Percentiles rank a stretch among this genome's conserved stretches.
These are phyloP conservation scores for Drosophila rellima DNA, from an alignment of 2,888 invertebrate genomes.

Conservation along the genomic window DNA sequence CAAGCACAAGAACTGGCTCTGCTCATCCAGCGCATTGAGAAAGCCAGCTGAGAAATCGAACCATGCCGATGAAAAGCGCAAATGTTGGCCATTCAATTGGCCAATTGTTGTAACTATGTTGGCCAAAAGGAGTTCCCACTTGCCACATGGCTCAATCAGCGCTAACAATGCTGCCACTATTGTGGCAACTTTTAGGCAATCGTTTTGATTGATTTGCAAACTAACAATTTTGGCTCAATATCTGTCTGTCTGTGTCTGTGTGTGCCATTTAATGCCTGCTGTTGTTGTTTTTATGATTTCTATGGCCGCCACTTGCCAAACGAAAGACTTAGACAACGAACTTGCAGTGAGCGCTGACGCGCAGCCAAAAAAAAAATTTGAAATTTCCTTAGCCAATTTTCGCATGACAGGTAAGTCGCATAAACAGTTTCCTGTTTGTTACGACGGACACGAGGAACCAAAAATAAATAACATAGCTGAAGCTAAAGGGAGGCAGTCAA, in stretches of 20 bases:
- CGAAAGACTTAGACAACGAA: constrained; percentile 70
- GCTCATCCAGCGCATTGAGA: constrained; percentile 27
- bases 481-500: constrained; percentile 60
- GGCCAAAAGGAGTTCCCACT: constrained; percentile 4
- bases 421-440: constrained; percentile 74
- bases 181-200: constrained; percentile 43
- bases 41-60: constrained; percentile 51
- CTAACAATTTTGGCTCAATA: constrained; percentile 5
- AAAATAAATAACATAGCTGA: constrained; percentile 2
- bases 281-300: constrained; percentile 14
- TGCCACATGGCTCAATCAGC: constrained; percentile 17
- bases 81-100: constrained; percentile 13
- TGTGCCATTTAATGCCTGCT: constrained; percentile 33
- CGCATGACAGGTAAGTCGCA: constrained; percentile 58
- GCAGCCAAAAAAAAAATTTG: constrained; percentile 38
- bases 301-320: constrained; percentile 34
- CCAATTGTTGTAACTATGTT: constrained; percentile 10
- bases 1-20: constrained; percentile 31
- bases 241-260: constrained; percentile 5
- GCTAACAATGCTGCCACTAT: constrained; percentile 33
- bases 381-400: constrained; percentile 76
- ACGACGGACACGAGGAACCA: constrained; percentile 57
- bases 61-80: constrained; percentile 66
- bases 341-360: constrained; percentile 45
- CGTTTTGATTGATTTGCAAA: constrained; percentile 49